Percentiles rank a stretch among this genome's conserved stretches.
Conservation (phyloP, 2,113 vertebrate species). For the Thomomys bottae region DNA sequence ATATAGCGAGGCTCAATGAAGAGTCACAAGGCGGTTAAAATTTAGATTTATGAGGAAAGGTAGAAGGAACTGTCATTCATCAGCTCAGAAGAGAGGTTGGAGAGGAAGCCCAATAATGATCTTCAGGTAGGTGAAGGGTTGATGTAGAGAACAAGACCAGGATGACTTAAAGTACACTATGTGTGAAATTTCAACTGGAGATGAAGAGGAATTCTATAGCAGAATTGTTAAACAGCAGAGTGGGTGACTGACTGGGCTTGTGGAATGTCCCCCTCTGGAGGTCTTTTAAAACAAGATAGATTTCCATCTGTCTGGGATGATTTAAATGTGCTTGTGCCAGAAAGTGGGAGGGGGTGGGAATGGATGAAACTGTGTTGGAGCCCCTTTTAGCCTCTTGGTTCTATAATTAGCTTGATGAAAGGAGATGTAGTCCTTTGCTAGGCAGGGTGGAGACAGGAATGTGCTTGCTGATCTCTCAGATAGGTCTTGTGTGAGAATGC, state of each 20-base stretch:
- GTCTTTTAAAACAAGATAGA: slow-evolving; percentile 63
- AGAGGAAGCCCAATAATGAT: slow-evolving; percentile 20
- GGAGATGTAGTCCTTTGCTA: slow-evolving; percentile 46
- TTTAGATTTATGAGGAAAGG: slow-evolving; percentile 35
- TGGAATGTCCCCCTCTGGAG: slow-evolving; percentile 70
- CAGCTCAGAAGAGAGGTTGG: not conserved
- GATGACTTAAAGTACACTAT: slow-evolving; percentile 9
- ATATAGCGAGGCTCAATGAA: not conserved
- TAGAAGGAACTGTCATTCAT: slow-evolving; percentile 31
- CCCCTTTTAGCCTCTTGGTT: slow-evolving; percentile 58
- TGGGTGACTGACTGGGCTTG: slow-evolving; percentile 19
- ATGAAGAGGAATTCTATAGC: slow-evolving; percentile 62
- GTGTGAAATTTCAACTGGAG: slow-evolving; percentile 51
- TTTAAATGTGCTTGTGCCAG: slow-evolving; percentile 66
- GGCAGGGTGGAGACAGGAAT: slow-evolving; percentile 69
- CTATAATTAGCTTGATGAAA: slow-evolving; percentile 78
- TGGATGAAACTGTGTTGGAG: slow-evolving; percentile 45
- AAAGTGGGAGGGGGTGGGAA: slow-evolving; percentile 28
- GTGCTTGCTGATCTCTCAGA: slow-evolving; percentile 59
- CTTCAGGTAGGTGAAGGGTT: slow-evolving; percentile 17
- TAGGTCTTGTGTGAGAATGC: slow-evolving; percentile 54
- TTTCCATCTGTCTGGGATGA: slow-evolving; percentile 74
- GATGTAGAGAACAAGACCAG: slow-evolving; percentile 35
- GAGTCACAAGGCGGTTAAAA: slow-evolving; percentile 46
- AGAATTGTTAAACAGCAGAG: slow-evolving; percentile 55